These are phyloP conservation scores for Porites rus DNA, from an alignment of 92 coral and sea anemone genomes.

Conservation along the genomic window DNA sequence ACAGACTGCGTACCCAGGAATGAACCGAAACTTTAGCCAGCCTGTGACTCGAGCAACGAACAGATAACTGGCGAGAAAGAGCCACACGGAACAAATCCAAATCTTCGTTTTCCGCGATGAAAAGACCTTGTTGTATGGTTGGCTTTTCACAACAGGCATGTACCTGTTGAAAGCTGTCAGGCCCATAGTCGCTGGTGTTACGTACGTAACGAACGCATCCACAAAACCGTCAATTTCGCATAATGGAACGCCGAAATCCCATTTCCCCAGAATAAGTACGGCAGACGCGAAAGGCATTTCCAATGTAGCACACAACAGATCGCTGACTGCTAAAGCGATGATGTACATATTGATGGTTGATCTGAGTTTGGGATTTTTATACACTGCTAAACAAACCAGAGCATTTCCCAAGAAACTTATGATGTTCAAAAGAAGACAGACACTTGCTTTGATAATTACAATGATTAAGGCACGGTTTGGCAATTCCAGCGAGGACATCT, in stretches of 20 bases:
- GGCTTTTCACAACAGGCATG: constrained; percentile 71
- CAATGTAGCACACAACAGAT: constrained; percentile 66
- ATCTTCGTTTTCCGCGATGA: constrained; percentile 57
- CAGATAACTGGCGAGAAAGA: constrained; percentile 40
- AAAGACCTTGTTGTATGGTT: constrained; percentile 62
- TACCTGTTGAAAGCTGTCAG: constrained; percentile 77
- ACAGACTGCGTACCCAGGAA: constrained; percentile 54
- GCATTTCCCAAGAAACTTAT: constrained; percentile 66
- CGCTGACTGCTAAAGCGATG: constrained; percentile 74
- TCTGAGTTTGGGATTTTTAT: constrained; percentile 68
- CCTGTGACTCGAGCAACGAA: constrained; percentile 19
- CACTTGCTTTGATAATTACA: constrained; percentile 44
- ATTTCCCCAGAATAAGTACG: constrained; percentile 48
- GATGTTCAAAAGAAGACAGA: constrained; percentile 43
- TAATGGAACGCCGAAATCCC: constrained; percentile 57
- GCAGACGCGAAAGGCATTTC: constrained; percentile 75
- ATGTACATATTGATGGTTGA: constrained; percentile 77
- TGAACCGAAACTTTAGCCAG: constrained; percentile 25
- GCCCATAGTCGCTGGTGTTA: constrained; percentile 70
- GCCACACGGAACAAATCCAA: constrained; percentile 36
- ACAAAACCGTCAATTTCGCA: constrained; percentile 77
- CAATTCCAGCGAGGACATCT: constrained; percentile 18
- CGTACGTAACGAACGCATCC: constrained; percentile 61
- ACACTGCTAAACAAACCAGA: constrained; percentile 73
- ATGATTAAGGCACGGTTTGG: constrained; percentile 35